A percentile compares a stretch with the other conserved stretches of the same genome.
Conservation (phyloP, 2,797 vertebrate genomes). For the Tamandua tetradactyla region DNA sequence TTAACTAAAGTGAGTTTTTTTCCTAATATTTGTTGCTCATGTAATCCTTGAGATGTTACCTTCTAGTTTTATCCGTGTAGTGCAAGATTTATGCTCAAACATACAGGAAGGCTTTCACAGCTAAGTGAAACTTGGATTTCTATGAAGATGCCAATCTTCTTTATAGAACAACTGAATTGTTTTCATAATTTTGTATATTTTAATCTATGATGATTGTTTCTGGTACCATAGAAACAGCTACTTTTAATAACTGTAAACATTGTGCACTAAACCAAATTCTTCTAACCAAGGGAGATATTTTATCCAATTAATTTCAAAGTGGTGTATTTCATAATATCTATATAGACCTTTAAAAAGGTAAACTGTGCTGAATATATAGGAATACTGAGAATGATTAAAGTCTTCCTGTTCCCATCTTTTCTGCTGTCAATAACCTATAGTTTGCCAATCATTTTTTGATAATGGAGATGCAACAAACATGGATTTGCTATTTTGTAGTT, state of each 20-base stretch:
- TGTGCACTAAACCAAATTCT: not conserved
- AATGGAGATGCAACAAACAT: not conserved
- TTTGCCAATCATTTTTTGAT: not conserved
- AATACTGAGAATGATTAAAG: not conserved
- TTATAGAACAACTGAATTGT: not conserved
- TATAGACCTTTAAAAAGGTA: not conserved
- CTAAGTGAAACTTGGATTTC: not conserved
- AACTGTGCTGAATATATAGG: not conserved
- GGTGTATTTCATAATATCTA: not conserved
- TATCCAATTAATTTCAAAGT: not conserved
- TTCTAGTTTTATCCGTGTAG: not conserved
- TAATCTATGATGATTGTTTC: not conserved
- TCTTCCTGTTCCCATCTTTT: not conserved
- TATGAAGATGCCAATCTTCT: not conserved
- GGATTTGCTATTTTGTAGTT: not conserved
- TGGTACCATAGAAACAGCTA: not conserved
- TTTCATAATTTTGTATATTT: not conserved
- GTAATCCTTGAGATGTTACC: not conserved
- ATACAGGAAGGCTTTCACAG: not conserved
- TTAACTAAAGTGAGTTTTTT: not conserved
- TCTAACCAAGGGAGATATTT: not conserved
- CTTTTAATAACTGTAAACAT: not conserved
- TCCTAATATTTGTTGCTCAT: not conserved
- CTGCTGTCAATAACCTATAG: not conserved
- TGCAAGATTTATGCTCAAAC: not conserved